Percentiles rank a stretch among this genome's conserved stretches.
Evolutionary conservation across 2,113 vertebrate genomes (phyloP).

Genomic region (Cyanistes caeruleus): DNA sequence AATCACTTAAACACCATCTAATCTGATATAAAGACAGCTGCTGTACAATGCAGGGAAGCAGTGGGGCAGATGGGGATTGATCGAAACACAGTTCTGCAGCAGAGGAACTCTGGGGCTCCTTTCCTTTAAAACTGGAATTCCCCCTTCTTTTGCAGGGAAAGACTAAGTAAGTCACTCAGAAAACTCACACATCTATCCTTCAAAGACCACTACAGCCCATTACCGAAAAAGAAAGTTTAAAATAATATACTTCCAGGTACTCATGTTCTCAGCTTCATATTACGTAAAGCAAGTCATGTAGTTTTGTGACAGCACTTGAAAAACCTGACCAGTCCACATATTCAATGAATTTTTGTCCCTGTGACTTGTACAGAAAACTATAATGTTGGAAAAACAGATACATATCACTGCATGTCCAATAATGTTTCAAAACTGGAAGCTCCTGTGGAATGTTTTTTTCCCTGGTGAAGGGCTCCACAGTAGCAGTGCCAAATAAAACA

Average conservation of each 20-base stretch:
- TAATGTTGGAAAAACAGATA: background rate
- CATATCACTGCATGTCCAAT: background rate
- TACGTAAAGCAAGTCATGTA: background rate
- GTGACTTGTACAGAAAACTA: background rate
- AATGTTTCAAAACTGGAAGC: background rate
- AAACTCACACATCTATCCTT: background rate
- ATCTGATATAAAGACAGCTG: background rate
- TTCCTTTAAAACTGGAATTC: background rate
- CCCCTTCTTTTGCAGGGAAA: background rate
- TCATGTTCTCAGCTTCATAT: background rate
- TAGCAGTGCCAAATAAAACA: background rate
- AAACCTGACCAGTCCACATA: background rate
- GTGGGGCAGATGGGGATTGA: background rate
- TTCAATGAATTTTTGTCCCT: background rate
- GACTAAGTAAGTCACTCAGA: background rate
- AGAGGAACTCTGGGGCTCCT: background rate
- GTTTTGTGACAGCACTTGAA: background rate
- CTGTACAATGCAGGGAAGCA: background rate
- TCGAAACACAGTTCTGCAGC: background rate
- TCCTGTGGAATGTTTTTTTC: background rate
- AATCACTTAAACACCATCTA: background rate
- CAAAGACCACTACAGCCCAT: background rate
- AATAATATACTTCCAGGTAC: background rate
- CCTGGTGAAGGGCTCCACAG: background rate
- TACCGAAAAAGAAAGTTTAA: background rate